These are phyloP conservation scores for Eulimnadia texana DNA, from an alignment of 1,140 invertebrate genomes.

Conservation along the genomic window DNA sequence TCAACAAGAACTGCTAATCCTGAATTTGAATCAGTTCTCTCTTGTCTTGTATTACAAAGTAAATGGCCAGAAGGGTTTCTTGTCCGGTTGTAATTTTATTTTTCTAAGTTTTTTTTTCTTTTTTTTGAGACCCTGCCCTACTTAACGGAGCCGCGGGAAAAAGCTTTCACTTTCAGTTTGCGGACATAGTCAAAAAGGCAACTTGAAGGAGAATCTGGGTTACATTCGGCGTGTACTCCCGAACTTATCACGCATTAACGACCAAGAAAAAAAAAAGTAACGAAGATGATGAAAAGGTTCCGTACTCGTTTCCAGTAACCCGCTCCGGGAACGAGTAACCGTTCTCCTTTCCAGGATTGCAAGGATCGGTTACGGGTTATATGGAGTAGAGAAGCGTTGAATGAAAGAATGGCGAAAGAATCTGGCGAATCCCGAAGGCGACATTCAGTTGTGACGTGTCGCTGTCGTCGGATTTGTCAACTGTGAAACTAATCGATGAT, in stretches of 20 bases:
- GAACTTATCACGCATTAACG: no score
- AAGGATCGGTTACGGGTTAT: no score
- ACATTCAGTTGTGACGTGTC: neutral
- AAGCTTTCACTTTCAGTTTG: neutral
- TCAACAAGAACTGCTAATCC: no score
- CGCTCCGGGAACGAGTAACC: neutral
- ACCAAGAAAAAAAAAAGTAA: no score
- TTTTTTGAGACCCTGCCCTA: neutral
- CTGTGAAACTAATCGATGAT: neutral
- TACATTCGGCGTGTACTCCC: neutral
- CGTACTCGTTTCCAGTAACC: neutral
- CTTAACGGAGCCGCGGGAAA: neutral
- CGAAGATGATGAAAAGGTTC: no score
- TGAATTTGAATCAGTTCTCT: no score
- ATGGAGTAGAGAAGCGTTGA: no score
- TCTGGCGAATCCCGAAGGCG: neutral
- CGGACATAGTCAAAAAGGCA: neutral
- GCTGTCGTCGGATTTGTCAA: neutral
- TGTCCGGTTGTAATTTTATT: no score
- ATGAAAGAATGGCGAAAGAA: neutral
- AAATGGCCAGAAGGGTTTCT: neutral
- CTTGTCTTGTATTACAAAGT: neutral
- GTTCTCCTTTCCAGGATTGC: neutral
- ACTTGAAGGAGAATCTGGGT: neutral
- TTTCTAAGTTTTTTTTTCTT: neutral